phyloP scores from a whole-genome alignment of 2,888 invertebrate species.

The Phortica magna region DNA sequence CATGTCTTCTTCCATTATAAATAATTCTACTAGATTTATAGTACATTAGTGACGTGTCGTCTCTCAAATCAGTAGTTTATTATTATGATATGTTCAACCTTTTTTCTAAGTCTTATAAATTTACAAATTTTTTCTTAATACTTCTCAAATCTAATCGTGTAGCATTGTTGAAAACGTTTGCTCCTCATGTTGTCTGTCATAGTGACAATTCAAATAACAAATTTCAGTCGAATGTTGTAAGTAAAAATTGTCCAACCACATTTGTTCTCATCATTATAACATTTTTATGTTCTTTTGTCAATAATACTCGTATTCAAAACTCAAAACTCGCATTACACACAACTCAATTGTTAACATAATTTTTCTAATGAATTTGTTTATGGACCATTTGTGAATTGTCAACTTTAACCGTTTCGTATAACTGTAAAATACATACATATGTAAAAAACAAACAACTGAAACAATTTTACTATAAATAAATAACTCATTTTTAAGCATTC shows the following conservation, averaged over 20 bases:
- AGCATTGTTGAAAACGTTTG: conserved; percentile 55
- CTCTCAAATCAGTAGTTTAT: conserved; percentile 55
- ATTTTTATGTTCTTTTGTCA: not conserved
- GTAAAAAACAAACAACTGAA: not conserved
- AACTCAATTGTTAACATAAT: not conserved
- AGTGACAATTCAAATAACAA: not conserved
- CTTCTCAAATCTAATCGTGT: conserved; percentile 63
- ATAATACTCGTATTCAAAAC: no score
- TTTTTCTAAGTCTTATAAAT: conserved; percentile 4
- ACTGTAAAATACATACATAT: not conserved
- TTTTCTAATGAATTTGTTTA: conserved; percentile 9
- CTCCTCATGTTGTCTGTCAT: conserved; percentile 21
- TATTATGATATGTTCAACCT: conserved; percentile 52
- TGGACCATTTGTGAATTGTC: conserved; percentile 26
- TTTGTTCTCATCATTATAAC: not conserved
- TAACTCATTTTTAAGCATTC: not conserved
- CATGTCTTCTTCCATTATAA: conserved; percentile 36
- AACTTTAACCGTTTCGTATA: not conserved
- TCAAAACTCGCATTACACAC: not conserved
- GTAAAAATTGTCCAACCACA: not conserved
- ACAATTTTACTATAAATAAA: conserved; percentile 3
- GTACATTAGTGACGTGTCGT: conserved; percentile 53
- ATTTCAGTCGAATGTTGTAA: not conserved
- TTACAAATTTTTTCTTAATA: conserved; percentile 47
- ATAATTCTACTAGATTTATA: conserved; percentile 42